phyloP scores from a whole-genome alignment of 2,888 invertebrate genomes.

The Lypha dubia region DNA sequence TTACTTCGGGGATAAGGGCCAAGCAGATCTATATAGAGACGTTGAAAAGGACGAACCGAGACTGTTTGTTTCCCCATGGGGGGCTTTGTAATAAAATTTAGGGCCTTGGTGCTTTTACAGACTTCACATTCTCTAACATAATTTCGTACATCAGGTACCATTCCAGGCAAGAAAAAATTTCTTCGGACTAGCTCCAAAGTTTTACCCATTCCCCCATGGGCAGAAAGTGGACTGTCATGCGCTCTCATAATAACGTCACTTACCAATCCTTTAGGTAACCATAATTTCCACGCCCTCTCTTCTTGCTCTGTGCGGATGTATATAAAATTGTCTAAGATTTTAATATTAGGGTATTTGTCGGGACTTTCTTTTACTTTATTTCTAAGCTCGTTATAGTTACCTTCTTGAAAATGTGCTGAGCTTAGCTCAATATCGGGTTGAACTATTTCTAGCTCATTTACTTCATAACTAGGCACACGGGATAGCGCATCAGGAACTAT shows the following conservation, averaged over 20 bases:
- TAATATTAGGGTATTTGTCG: neutral
- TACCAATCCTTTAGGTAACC: neutral
- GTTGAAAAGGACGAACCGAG: constrained; percentile 1
- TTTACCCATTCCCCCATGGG: neutral
- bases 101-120: neutral
- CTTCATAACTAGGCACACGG: no score
- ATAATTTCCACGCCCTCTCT: neutral
- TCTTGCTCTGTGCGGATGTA: neutral
- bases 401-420: neutral
- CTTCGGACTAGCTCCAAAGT: neutral
- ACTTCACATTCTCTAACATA: neutral
- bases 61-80: neutral
- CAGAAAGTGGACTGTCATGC: neutral
- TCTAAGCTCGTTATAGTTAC: neutral
- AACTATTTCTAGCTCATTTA: neutral
- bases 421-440: neutral
- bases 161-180: neutral
- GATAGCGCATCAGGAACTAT: neutral
- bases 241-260: neutral
- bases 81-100: neutral
- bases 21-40: neutral
- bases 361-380: neutral
- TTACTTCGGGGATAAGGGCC: neutral
- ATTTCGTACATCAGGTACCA: neutral
- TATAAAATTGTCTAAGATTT: neutral